phyloP scores from a whole-genome alignment of 2,797 vertebrate genomes.

The Neoniphon sammara region DNA sequence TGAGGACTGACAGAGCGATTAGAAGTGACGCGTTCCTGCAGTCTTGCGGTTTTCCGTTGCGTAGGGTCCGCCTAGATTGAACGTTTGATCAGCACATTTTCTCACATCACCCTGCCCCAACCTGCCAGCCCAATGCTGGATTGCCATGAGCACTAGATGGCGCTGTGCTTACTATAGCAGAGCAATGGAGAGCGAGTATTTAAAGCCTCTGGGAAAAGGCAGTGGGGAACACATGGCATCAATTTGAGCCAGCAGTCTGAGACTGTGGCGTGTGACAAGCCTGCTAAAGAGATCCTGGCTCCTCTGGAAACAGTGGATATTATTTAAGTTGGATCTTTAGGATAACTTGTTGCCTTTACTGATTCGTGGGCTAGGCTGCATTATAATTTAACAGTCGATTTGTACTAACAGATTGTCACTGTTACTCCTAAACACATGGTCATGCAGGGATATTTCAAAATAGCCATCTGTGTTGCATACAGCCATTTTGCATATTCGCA shows the following conservation, averaged over 20 bases:
- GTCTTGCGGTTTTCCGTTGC: constrained; percentile 66
- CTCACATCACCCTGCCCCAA: constrained; percentile 33
- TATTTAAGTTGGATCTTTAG: constrained; percentile 36
- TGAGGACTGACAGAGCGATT: constrained; percentile 64
- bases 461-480: neutral
- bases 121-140: constrained; percentile 40
- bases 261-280: constrained; percentile 67
- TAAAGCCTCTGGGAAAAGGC: constrained; percentile 52
- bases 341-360: constrained; percentile 26
- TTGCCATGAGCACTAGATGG: constrained; percentile 58
- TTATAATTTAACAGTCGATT: neutral
- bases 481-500: neutral
- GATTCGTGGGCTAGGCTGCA: constrained; percentile 1
- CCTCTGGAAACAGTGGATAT: constrained; percentile 37
- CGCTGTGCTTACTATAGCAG: constrained; percentile 46
- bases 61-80: constrained; percentile 34
- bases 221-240: constrained; percentile 77
- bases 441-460: neutral
- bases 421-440: neutral
- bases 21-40: constrained; percentile 59
- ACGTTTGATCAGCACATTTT: constrained; percentile 57
- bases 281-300: constrained; percentile 67
- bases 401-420: neutral
- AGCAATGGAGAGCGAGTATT: constrained; percentile 45
- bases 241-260: constrained; percentile 70